Conservation (phyloP, 2,113 vertebrate genomes). For the Hiodon tergisus region DNA sequence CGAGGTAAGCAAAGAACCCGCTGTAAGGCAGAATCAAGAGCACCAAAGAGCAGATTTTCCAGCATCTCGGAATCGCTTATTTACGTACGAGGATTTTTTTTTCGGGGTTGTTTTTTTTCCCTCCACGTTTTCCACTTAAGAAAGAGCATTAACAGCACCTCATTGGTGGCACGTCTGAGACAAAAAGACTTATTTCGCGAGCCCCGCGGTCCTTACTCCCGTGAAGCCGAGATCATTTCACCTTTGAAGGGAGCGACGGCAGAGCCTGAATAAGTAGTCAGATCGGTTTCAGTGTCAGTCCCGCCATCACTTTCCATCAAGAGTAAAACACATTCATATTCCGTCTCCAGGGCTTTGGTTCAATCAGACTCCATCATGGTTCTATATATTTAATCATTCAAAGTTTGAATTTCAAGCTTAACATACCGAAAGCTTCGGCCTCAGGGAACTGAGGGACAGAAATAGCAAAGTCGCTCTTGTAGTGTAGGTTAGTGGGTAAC, state of each 20-base stretch:
- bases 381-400: conserved; percentile 11
- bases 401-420: background rate
- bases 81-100: no score
- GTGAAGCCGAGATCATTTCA: background rate
- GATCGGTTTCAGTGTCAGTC: background rate
- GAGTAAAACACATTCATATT: background rate
- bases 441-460: conserved; percentile 9
- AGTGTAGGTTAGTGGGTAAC: no score
- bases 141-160: conserved; percentile 12
- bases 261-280: background rate
- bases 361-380: background rate
- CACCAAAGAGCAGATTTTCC: no score
- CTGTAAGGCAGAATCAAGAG: no score
- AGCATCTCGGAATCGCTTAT: no score
- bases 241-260: background rate
- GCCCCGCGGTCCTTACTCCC: no score
- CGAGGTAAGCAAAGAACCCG: no score
- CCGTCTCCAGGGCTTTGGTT: background rate
- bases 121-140: no score
- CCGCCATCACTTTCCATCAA: background rate
- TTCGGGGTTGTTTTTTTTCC: no score
- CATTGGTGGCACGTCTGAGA: background rate
- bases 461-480: background rate
- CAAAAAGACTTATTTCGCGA: no score
- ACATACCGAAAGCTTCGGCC: background rate